These are phyloP conservation scores for Eudorcas thomsonii DNA, from an alignment of 2,113 vertebrate species.

Conservation along the genomic window DNA sequence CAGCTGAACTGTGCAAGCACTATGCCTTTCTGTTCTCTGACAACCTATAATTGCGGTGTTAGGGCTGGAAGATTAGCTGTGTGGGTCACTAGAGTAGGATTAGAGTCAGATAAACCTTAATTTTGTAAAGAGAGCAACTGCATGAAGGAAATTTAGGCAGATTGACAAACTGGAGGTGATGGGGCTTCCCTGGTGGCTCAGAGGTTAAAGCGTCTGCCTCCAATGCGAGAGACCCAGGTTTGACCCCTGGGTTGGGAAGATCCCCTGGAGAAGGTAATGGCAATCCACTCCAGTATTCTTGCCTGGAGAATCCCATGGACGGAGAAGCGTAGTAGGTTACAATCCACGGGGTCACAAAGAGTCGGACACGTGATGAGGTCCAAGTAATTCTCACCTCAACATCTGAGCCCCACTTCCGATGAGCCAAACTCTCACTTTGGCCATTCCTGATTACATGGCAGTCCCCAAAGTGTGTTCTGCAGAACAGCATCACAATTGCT, in stretches of 20 bases:
- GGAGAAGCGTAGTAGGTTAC: no score
- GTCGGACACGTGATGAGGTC: not conserved
- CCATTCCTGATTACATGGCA: not conserved
- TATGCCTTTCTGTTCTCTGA: not conserved
- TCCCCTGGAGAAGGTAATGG: no score
- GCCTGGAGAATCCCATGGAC: no score
- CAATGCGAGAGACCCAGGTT: no score
- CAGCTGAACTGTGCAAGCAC: not conserved
- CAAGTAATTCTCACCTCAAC: not conserved
- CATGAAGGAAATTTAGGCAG: not conserved
- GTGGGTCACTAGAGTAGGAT: constrained; percentile 3
- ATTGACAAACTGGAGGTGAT: not conserved
- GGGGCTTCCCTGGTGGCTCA: no score
- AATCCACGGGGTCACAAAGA: no score
- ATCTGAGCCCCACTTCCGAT: accelerated
- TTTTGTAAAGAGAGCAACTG: constrained; percentile 40
- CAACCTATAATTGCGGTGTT: not conserved
- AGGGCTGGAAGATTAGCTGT: not conserved
- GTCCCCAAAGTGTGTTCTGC: not conserved
- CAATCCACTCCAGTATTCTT: no score
- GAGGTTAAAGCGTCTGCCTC: no score
- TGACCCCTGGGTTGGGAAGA: no score
- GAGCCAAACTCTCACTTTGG: accelerated
- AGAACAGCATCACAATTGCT: not conserved
- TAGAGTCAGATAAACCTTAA: constrained; percentile 5